Evolutionary conservation across 2,888 invertebrate genomes (phyloP), one percentile per base, ranked within the genome.

Genomic region (Aphodius granarius): DNA sequence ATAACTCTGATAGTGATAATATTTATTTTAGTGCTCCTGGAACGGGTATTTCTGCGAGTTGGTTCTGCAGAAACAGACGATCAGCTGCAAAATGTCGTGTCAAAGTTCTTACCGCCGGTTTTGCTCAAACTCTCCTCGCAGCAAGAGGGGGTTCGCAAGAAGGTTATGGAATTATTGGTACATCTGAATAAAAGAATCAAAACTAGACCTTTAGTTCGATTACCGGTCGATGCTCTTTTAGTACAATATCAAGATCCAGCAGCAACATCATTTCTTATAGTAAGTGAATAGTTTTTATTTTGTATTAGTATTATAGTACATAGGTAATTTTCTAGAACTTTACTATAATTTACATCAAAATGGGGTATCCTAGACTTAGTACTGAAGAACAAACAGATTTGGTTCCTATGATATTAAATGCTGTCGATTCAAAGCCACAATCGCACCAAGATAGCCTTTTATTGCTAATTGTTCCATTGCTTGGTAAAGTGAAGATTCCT

Each of bases 111-210:
- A 74, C 92, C 95, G 21, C 97, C 97, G 17, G 95, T 97, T 75
- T 90, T 97, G 78, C 89, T 97, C n/a, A 97, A 97, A 88, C 89
- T 98, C 72, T 94, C 95, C 66, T 97, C 97, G 19, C 91, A 93
- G 66, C 92, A 96, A 87, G 97, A 97, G 86, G 93, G 92, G 84
- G 96, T 97, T 70, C 88, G 92, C 71, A 87, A 87, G 81, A 88
- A 88, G 84, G 87, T 97, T 15, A 95, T 98, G 93, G 97, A 97
- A 86, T 88, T 97, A 63, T 87, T 98, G 76, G 94, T 96, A 73
- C 97, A 98, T 86, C 93, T 98, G 72, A 98, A 97, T 86, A 95
- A 95, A 86, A 89, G 97, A 77, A 89, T 97, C 21, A 97, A 96
- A 86, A 95, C 94, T 79, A 90, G 97, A 66, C 92, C 94, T 0